Evolutionary conservation across 2,888 invertebrate species (phyloP).

Genomic region (Ditylenchus weischeri): DNA sequence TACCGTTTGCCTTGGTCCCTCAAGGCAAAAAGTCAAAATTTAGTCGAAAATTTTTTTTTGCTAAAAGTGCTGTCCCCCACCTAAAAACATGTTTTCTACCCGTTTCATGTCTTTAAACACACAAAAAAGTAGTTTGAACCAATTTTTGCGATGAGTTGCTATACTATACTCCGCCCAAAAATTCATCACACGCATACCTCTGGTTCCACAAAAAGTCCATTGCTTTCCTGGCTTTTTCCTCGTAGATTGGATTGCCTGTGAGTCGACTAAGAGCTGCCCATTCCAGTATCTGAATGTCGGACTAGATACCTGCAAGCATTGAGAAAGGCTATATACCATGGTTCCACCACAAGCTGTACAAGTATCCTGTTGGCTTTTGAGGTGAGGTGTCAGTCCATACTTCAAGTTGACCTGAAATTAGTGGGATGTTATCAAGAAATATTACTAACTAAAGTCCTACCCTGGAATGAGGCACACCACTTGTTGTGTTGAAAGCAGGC

Average conservation of each 20-base stretch:
- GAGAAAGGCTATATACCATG: too few relatives aligned
- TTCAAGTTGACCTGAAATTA: conserved; percentile 53
- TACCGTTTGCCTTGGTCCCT: too few relatives aligned
- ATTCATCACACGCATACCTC: conserved; percentile 66
- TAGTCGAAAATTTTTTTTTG: too few relatives aligned
- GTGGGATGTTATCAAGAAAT: conserved; percentile 9
- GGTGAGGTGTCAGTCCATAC: conserved; percentile 52
- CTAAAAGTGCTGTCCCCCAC: too few relatives aligned
- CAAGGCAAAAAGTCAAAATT: too few relatives aligned
- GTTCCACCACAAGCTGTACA: conserved; percentile 92
- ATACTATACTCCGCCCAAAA: too few relatives aligned
- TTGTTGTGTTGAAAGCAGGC: conserved; percentile 96
- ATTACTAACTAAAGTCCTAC: conserved; percentile 63
- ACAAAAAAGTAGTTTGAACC: too few relatives aligned
- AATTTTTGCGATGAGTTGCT: too few relatives aligned
- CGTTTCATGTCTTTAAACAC: too few relatives aligned
- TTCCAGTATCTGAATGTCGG: conserved; percentile 70
- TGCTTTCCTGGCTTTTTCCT: conserved; percentile 86
- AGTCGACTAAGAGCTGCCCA: conserved; percentile 91
- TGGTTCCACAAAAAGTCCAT: conserved; percentile 96
- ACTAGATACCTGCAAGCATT: background rate
- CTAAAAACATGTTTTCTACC: too few relatives aligned
- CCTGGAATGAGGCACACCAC: conserved; percentile 92
- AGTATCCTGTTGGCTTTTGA: conserved; percentile 50
- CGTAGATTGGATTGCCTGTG: conserved; percentile 82